These are phyloP conservation scores for Theristicus caerulescens DNA, from an alignment of 2,113 vertebrate species.

Conservation along the genomic window DNA sequence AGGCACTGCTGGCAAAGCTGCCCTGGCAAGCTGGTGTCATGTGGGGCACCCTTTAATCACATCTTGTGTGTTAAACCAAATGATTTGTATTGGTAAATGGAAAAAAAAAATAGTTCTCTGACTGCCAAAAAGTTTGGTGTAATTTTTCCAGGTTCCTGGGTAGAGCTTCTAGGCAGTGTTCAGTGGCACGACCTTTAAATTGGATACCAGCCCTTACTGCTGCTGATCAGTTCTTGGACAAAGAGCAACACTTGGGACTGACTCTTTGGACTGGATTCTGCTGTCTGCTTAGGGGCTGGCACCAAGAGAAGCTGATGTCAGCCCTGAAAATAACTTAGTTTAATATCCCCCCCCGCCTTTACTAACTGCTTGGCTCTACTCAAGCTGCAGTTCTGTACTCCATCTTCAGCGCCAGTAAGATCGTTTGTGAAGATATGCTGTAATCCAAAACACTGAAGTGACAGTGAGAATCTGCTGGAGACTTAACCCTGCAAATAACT, in stretches of 20 bases:
- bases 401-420: background rate
- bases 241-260: background rate
- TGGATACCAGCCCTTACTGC: background rate
- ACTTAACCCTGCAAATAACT: background rate
- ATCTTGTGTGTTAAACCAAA: background rate
- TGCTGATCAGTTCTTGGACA: background rate
- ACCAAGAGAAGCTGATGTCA: background rate
- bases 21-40: background rate
- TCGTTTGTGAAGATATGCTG: background rate
- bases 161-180: background rate
- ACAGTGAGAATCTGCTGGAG: background rate
- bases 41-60: background rate
- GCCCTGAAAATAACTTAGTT: background rate
- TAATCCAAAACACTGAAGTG: background rate
- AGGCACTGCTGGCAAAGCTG: background rate
- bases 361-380: background rate
- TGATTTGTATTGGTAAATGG: background rate
- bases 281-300: background rate
- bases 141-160: background rate
- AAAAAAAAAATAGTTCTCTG: background rate
- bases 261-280: background rate
- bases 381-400: background rate
- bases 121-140: background rate
- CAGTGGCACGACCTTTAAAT: background rate
- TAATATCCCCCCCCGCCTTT: background rate